Evolutionary conservation across 1,140 invertebrate genomes (phyloP).

Genomic region (Ostrea denselamellosa): DNA sequence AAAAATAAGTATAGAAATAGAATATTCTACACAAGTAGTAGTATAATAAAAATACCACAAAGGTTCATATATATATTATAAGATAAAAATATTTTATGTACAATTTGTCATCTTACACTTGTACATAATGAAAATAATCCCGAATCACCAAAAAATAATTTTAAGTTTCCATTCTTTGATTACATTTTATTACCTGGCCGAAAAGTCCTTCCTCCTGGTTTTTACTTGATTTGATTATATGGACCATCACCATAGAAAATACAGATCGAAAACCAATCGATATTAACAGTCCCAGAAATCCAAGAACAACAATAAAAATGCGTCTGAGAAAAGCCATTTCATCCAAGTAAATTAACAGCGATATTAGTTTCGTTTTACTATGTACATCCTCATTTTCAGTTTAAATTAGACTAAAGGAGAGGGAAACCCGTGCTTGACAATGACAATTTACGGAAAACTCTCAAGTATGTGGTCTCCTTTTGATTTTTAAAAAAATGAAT

Average conservation of each 20-base stretch:
- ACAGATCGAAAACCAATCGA: constrained; percentile 59
- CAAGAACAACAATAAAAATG: constrained; percentile 56
- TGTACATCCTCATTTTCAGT: not conserved
- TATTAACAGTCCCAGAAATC: constrained; percentile 59
- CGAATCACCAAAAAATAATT: too few relatives aligned
- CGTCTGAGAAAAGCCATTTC: constrained; percentile 41
- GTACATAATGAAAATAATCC: too few relatives aligned
- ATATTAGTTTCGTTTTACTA: not conserved
- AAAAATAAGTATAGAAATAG: too few relatives aligned
- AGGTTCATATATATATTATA: too few relatives aligned
- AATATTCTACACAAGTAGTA: too few relatives aligned
- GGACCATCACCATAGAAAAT: constrained; percentile 62
- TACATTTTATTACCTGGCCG: not conserved
- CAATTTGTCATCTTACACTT: too few relatives aligned
- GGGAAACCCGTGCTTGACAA: not conserved
- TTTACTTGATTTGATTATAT: constrained; percentile 48
- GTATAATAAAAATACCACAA: too few relatives aligned
- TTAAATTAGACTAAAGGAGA: not conserved
- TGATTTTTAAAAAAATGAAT: not conserved
- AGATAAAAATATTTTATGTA: too few relatives aligned
- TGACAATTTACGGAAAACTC: not conserved
- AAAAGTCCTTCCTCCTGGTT: not conserved
- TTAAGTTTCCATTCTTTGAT: not conserved
- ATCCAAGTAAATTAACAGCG: not conserved
- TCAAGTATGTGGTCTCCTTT: not conserved